These are phyloP conservation scores for Grammomys dolichurus DNA, from an alignment of 2,113 vertebrate genomes.

Conservation along the genomic window DNA sequence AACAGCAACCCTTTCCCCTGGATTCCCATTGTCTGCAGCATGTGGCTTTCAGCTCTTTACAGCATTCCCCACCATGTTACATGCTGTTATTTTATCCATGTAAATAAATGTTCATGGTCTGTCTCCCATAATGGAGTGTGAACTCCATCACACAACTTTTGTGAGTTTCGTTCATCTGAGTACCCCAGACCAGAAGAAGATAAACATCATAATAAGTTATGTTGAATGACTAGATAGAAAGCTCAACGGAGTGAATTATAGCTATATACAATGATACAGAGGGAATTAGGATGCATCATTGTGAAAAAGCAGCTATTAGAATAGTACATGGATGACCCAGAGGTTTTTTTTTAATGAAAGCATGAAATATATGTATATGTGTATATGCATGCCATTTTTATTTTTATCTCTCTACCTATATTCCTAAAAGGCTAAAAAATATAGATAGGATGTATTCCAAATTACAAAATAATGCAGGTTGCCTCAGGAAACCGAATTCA, in stretches of 20 bases:
- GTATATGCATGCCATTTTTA: neutral
- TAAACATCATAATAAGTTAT: constrained; percentile 49
- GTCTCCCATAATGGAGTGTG: neutral
- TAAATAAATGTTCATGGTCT: neutral
- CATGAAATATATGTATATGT: neutral
- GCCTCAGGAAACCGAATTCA: constrained; percentile 2
- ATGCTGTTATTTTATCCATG: neutral
- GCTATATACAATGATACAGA: neutral
- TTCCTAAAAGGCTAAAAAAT: constrained; percentile 48
- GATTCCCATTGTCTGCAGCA: neutral
- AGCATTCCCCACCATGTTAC: neutral
- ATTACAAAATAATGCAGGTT: constrained; percentile 47
- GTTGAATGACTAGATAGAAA: constrained; percentile 33
- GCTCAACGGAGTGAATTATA: constrained; percentile 13
- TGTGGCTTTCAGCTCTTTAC: neutral
- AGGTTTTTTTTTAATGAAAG: constrained; percentile 13
- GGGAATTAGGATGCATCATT: neutral
- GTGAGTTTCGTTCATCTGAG: constrained; percentile 6
- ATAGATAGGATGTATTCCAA: neutral
- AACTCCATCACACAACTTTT: constrained; percentile 16
- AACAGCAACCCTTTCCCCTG: neutral
- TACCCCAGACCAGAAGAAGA: neutral
- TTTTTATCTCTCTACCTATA: neutral
- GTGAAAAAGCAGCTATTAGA: constrained; percentile 8
- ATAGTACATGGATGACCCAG: neutral